phyloP scores from a whole-genome alignment of 2,113 vertebrate genomes.

The Entomyzon cyanotis region DNA sequence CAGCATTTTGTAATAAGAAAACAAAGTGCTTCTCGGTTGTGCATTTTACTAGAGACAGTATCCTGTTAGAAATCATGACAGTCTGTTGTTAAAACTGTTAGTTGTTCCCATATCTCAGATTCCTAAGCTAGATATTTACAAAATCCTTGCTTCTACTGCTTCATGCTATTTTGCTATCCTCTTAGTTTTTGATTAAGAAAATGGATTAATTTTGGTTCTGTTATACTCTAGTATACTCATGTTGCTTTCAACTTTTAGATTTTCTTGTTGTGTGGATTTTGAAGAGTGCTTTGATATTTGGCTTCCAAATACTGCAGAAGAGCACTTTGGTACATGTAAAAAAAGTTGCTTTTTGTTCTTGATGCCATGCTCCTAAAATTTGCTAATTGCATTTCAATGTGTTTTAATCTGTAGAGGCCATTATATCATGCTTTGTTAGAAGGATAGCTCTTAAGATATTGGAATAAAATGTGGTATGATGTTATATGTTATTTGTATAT shows the following conservation, averaged over 20 bases:
- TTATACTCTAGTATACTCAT: not conserved
- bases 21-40: not conserved
- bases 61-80: not conserved
- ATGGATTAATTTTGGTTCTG: not conserved
- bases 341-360: not conserved
- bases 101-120: not conserved
- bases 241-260: not conserved
- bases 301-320: not conserved
- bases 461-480: not conserved
- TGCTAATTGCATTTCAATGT: not conserved
- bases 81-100: not conserved
- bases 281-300: not conserved
- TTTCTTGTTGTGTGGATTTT: not conserved
- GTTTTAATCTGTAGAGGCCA: not conserved
- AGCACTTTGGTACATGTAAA: not conserved
- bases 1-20: slow-evolving; percentile 15
- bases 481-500: not conserved
- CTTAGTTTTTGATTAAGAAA: not conserved
- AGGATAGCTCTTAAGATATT: not conserved
- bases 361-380: not conserved
- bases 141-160: not conserved
- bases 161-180: not conserved
- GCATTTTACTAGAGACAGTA: not conserved
- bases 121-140: not conserved
- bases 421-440: not conserved